phyloP scores from a whole-genome alignment of 1,140 invertebrate genomes.

The Zaprionus nigranus region DNA sequence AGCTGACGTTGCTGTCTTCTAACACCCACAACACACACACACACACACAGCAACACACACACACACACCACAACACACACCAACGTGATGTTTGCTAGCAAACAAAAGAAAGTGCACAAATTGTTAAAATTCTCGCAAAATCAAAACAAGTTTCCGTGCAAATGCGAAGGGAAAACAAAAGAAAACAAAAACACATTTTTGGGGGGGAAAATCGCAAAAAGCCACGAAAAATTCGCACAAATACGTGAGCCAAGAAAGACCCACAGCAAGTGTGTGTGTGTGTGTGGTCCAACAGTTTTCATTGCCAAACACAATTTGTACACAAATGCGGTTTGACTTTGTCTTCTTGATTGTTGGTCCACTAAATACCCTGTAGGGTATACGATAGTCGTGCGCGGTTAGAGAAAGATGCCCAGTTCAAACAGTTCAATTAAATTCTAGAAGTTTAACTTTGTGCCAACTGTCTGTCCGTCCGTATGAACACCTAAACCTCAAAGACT shows the following conservation, averaged over 20 bases:
- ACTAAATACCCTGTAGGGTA: constrained; percentile 14
- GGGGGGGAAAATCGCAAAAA: constrained; percentile 35
- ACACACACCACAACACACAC: neutral
- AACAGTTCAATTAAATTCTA: too few species aligned
- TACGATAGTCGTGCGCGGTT: neutral
- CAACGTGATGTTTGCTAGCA: constrained; percentile 67
- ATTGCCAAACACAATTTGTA: constrained; percentile 73
- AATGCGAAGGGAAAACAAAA: constrained; percentile 22
- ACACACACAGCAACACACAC: neutral
- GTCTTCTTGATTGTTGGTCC: neutral
- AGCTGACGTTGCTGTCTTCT: constrained; percentile 24
- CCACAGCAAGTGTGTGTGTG: neutral
- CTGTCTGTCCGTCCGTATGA: too few species aligned
- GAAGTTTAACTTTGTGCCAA: too few species aligned
- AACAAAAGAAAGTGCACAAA: constrained; percentile 83
- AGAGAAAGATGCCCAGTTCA: too few species aligned
- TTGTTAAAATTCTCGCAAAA: constrained; percentile 67
- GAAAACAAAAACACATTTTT: constrained; percentile 29
- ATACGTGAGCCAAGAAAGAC: neutral
- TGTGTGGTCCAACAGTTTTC: constrained; percentile 59
- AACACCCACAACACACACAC: neutral
- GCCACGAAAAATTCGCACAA: constrained; percentile 62
- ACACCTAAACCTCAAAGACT: too few species aligned
- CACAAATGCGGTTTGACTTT: constrained; percentile 59
- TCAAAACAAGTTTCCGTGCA: constrained; percentile 37